Evolutionary conservation across 2,797 vertebrate species (phyloP), one percentile per base, ranked within the genome.

Genomic region (Merluccius polli): DNA sequence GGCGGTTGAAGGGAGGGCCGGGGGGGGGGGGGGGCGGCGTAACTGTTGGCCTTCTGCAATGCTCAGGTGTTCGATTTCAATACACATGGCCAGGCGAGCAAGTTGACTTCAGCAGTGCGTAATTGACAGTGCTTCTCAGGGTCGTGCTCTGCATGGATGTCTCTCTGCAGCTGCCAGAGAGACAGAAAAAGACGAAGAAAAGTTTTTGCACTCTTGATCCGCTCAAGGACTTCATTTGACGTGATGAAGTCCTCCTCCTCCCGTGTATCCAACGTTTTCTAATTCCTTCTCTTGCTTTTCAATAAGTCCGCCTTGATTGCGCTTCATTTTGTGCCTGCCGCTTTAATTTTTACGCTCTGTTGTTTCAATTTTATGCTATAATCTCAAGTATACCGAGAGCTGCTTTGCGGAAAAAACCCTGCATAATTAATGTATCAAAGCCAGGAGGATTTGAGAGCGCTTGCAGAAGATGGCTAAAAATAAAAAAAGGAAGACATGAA

Each of bases 51-150:
- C 81, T 78, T 73, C 74, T 79, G 80, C 84, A 78, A 86, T 83
- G 82, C 85, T 84, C 21, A 70, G 72, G 79, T 87, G 80, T 86
- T 87, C 72, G 67, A 77, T 92, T 93, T 89, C 82, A 83, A 84
- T 82, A 76, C 74, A 78, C 84, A 85, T 85, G 80, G 89, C 86
- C 86, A 78, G 75, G 24, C 11, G 71, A 78, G 82, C 78, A 78
- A 9, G 78, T 82, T 75, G 84, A 87, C 79, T 84, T 76, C 81
- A 78, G 87, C 79, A 71, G 84, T 75, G 41, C 76, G 81, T 87
- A 87, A 91, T 80, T 86, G 86, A 88, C 89, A 90, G 88, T 90
- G 87, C 75, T 89, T 90, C 81, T 89, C 82, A 86, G 89, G 91
- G 89, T 90, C 90, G 79, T 1, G 78, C 81, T 85, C 79, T 0